Evolutionary conservation across 2,888 invertebrate species (phyloP), one percentile per base, ranked within the genome.

Genomic region (Ernsta delagoae): DNA sequence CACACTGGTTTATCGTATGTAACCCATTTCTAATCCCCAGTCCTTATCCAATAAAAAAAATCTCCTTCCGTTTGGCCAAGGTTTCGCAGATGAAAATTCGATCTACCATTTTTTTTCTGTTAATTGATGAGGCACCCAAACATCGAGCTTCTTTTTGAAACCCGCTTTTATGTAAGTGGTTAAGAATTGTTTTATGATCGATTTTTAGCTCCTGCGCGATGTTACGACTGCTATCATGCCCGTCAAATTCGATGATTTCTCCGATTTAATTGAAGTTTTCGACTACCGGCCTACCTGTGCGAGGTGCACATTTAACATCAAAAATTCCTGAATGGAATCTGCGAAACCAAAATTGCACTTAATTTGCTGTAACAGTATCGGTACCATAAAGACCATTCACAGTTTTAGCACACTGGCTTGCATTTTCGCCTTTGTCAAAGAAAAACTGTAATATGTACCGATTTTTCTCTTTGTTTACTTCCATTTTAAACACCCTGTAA

Each of bases 161-260:
- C 66, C 59, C 61, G 50, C 59, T 16, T 64, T 70, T 71, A 61
- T 53, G 57, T 59, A 72, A 73, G 59, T 68, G 67, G 64, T 57
- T 62, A 57, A 70, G 70, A 74, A 72, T 71, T 70, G 68, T 74
- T 73, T 73, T 63, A 43, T 73, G 71, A 69, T 71, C 65, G 69
- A 71, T 71, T 53, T 12, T 34, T 6, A 48, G 45, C 64, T 69
- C 65, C 63, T 54, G 56, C 41, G 62, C 65, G 60, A 60, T 67
- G 56, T 4, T 43, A 56, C 5, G 43, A 24, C 8, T 24, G 5
- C 8, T 24, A 16, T 16, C 9, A 41, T 43, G 59, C 16, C 43
- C 24, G 24, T 59, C 11, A 9, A 59, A 8, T 41, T 24, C 24
- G 43, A 59, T 43, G 5, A 16, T 16, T 16, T 16, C 16, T 16